Percentiles rank a stretch among this genome's conserved stretches.
These are phyloP conservation scores for Aurelia aurita DNA, from an alignment of 30 jellyfish, hydroid and myxozoan species.

Conservation along the genomic window DNA sequence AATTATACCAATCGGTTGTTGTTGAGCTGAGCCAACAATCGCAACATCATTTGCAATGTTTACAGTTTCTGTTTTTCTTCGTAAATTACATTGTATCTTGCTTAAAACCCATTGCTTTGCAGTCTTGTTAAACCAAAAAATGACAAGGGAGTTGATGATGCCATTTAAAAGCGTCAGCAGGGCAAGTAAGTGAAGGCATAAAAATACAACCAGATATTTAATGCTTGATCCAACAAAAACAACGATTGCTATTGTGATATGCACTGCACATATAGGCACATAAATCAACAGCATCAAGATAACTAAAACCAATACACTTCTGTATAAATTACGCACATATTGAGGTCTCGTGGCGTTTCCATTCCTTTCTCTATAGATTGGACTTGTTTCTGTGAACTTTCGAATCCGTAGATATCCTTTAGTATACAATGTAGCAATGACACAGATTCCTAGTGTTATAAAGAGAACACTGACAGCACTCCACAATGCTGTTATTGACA, in stretches of 20 bases:
- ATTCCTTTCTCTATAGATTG: not conserved
- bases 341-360: not conserved
- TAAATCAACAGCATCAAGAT: not conserved
- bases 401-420: constrained; percentile 13
- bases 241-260: not conserved
- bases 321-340: not conserved
- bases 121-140: not conserved
- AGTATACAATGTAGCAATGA: constrained; percentile 1
- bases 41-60: too few relatives aligned
- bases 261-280: not conserved
- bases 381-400: constrained; percentile 1
- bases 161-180: not conserved
- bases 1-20: too few relatives aligned
- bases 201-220: too few relatives aligned
- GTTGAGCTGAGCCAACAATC: too few relatives aligned
- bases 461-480: too few relatives aligned
- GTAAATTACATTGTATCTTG: not conserved
- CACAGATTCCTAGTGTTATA: not conserved
- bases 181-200: not conserved
- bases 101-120: not conserved
- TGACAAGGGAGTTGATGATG: not conserved
- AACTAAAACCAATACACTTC: too few relatives aligned
- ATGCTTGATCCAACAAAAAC: not conserved
- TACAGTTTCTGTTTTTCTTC: too few relatives aligned
- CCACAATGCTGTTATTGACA: too few relatives aligned